Evolutionary conservation across 2,888 invertebrate genomes (phyloP), one percentile per base, ranked within the genome.

Genomic region (Pseudococcus jackbeardsleyi): DNA sequence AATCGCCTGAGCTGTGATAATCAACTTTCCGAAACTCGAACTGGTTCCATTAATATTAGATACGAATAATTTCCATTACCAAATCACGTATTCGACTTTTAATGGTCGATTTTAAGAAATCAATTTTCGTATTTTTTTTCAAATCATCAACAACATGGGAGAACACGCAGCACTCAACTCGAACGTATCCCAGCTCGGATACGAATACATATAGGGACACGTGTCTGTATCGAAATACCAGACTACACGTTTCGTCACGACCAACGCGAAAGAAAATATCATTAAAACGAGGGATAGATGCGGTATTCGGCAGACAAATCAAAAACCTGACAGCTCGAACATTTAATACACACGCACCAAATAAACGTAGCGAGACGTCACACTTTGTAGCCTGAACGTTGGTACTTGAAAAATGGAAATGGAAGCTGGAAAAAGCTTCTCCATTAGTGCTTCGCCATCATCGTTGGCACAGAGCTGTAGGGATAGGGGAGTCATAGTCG

Each of bases 171-270:
- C 50, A 50, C 64, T 64, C 22, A 64, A 64, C 64, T 11, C 11
- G 6, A 22, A 19, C 22, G 64, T 22, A 64, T 22, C 64, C 19
- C 7, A 5, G 22, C 19, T 64, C 22, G 9, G 8, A 19, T 64
- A 64, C 22, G 7, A 22, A 64, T 15, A 17, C 50, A 15, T 15
- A 17, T 17, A 50, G 50, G 15, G 64, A 19, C 64, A 64, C 64
- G 64, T 64, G 64, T 64, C 64, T 8, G 7, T 9, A 64, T 33
- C 26, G 64, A 64, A 64, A 19, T 64, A 64, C 64, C 64, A 64
- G 64, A 64, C 64, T 64, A 64, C 22, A 22, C 64, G 46, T 50
- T 50, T 64, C 64, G 64, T 64, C 64, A 64, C 64, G 64, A 64
- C 19, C 22, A 50, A 64, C 64, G 64, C 22, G 11, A 64, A 19